These are phyloP conservation scores for Halcyon chelicuti DNA, from an alignment of 2,797 vertebrate species.

Conservation along the genomic window DNA sequence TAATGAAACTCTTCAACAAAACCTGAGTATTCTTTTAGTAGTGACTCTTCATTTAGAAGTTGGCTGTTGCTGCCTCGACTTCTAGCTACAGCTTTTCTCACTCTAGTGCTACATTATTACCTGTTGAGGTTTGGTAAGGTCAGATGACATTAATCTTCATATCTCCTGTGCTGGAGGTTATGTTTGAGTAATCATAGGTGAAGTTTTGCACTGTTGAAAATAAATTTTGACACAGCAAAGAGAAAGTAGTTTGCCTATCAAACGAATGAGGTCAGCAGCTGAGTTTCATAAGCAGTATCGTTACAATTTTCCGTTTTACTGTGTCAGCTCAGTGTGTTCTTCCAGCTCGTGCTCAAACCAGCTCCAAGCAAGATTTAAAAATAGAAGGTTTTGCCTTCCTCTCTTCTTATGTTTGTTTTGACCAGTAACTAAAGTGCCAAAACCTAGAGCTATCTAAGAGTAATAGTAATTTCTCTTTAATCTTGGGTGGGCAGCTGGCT, in stretches of 20 bases:
- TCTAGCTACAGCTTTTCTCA: neutral
- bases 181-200: conserved; percentile 27
- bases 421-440: neutral
- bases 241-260: neutral
- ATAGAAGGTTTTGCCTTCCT: neutral
- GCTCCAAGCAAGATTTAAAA: neutral
- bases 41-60: neutral
- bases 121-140: neutral
- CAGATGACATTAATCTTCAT: neutral
- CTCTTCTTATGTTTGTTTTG: neutral
- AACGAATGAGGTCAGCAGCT: neutral
- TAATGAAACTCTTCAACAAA: conserved; percentile 7
- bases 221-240: too few relatives aligned
- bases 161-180: neutral
- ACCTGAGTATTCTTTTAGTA: neutral
- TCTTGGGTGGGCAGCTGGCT: neutral
- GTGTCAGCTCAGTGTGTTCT: neutral
- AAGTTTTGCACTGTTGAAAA: neutral
- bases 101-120: neutral
- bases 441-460: neutral
- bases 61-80: neutral
- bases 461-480: neutral
- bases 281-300: neutral
- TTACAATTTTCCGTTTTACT: neutral
- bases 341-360: neutral